Conservation (phyloP, 2,797 vertebrate genomes). For the Acrossocheilus fasciatus region DNA sequence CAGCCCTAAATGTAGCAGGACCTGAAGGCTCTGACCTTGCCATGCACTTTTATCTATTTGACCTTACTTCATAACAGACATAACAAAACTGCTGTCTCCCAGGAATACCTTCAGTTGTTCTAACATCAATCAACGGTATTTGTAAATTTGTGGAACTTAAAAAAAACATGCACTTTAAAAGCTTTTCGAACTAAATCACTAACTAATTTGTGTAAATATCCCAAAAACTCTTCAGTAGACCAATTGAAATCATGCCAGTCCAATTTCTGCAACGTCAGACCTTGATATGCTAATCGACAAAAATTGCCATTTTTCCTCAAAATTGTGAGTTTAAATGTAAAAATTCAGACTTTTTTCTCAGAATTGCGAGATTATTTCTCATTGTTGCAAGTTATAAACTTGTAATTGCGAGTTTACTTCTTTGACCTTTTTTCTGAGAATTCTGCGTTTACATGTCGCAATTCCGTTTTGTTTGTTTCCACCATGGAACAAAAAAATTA, state of each 20-base stretch:
- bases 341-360: background rate
- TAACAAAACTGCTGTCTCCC: background rate
- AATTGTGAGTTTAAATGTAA: background rate
- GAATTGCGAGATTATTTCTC: background rate
- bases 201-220: background rate
- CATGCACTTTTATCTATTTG: background rate
- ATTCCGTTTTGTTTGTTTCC: background rate
- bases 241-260: background rate
- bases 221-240: background rate
- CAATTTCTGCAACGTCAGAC: background rate
- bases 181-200: background rate
- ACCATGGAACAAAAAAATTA: background rate
- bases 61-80: conserved; percentile 19
- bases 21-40: background rate
- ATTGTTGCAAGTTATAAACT: no score
- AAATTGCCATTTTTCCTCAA: background rate
- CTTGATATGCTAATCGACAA: background rate
- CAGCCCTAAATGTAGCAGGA: background rate
- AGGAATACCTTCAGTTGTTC: background rate
- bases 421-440: no score
- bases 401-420: no score
- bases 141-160: background rate
- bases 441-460: no score
- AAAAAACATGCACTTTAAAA: background rate
- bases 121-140: background rate